A percentile compares a stretch with the other conserved stretches of the same genome.
phyloP scores from a whole-genome alignment of 2,113 vertebrate genomes.

The Paramisgurnus dabryanus region DNA sequence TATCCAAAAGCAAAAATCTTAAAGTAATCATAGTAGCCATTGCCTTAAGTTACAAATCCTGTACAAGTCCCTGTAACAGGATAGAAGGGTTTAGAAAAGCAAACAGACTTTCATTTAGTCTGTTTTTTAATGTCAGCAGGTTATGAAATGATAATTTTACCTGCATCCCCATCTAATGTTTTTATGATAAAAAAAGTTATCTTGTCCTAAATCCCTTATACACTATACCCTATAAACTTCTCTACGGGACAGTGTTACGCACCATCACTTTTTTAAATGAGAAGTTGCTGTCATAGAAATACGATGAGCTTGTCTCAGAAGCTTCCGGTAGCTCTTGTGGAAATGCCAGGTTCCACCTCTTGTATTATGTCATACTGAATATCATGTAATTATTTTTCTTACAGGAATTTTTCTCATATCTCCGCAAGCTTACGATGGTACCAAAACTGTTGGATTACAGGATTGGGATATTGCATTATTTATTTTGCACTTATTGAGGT shows the following conservation, averaged over 20 bases:
- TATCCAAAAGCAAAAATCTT: slow-evolving; percentile 23
- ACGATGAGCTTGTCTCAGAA: slow-evolving; percentile 7
- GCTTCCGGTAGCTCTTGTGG: slow-evolving; percentile 13
- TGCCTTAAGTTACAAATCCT: slow-evolving; percentile 40
- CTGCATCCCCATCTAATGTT: neutral
- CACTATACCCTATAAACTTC: neutral
- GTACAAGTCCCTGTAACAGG: slow-evolving; percentile 13
- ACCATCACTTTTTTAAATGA: neutral
- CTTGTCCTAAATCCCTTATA: neutral
- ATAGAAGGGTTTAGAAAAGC: slow-evolving; percentile 14
- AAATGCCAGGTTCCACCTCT: slow-evolving; percentile 3
- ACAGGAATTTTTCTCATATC: slow-evolving; percentile 34
- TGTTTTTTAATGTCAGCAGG: neutral
- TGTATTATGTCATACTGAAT: slow-evolving; percentile 29
- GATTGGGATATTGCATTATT: slow-evolving; percentile 46
- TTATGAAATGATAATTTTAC: neutral
- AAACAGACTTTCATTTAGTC: slow-evolving; percentile 1
- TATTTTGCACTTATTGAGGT: slow-evolving; percentile 48
- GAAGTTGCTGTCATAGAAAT: slow-evolving; percentile 24
- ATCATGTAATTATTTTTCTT: slow-evolving; percentile 6
- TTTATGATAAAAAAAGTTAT: neutral
- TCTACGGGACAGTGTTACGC: slow-evolving; percentile 39
- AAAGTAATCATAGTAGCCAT: slow-evolving; percentile 23
- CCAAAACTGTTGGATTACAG: slow-evolving; percentile 51
- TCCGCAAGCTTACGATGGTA: slow-evolving; percentile 37